Percentiles rank a stretch among this genome's conserved stretches.
Evolutionary conservation across 2,888 invertebrate species (phyloP).

Genomic region (Adineta ricciae): DNA sequence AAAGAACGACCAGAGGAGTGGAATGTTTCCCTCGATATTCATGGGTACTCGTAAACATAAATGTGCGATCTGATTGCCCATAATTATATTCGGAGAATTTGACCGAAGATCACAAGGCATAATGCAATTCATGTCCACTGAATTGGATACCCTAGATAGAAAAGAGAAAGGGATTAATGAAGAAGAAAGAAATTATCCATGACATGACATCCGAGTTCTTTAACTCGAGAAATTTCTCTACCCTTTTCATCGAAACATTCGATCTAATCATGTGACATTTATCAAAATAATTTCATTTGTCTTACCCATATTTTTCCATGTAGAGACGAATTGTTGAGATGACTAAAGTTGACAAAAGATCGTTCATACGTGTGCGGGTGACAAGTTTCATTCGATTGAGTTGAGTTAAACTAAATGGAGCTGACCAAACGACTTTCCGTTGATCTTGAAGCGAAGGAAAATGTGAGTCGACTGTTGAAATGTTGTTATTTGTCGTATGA

Average conservation of each 20-base stretch:
- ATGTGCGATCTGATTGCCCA: background rate
- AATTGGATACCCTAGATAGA: background rate
- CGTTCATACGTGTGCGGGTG: slow-evolving; percentile 31
- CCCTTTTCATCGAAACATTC: background rate
- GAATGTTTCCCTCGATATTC: slow-evolving; percentile 30
- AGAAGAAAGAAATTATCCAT: background rate
- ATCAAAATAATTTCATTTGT: too few relatives aligned
- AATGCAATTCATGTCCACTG: background rate
- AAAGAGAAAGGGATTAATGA: background rate
- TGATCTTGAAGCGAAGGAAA: background rate
- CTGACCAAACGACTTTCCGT: slow-evolving; percentile 25
- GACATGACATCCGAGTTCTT: background rate
- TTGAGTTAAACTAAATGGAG: slow-evolving; percentile 28
- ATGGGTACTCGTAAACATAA: background rate
- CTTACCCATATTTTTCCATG: background rate
- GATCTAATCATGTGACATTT: too few relatives aligned
- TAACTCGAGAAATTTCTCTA: background rate
- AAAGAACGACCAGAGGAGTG: slow-evolving; percentile 23
- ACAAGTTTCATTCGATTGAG: slow-evolving; percentile 31
- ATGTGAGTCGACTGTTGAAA: background rate
- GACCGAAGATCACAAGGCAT: background rate
- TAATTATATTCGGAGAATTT: background rate
- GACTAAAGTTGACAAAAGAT: slow-evolving; percentile 20
- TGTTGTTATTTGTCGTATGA: background rate
- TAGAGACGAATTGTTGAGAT: background rate